phyloP scores from a whole-genome alignment of 2,113 vertebrate species.

The Copsychus sechellarum region DNA sequence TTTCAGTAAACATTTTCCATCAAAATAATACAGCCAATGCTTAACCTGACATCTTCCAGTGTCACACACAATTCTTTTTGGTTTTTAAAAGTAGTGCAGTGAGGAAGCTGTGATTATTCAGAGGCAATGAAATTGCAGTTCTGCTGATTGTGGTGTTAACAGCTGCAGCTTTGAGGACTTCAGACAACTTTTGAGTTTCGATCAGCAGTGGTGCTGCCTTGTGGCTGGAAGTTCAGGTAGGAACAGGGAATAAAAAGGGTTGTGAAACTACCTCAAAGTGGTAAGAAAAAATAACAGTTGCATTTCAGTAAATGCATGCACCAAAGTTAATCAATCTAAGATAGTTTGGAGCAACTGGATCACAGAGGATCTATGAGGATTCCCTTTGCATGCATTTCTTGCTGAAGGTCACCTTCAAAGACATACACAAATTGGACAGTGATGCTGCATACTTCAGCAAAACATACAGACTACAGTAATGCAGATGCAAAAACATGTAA shows the following conservation, averaged over 20 bases:
- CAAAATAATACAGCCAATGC: background rate
- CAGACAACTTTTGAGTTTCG: background rate
- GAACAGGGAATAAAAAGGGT: background rate
- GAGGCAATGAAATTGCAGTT: background rate
- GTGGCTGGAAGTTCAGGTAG: background rate
- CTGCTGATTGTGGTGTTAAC: background rate
- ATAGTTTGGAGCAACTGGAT: background rate
- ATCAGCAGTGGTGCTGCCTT: background rate
- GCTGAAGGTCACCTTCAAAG: background rate
- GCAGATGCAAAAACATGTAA: background rate
- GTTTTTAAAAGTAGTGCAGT: background rate
- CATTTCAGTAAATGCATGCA: background rate
- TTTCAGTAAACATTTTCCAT: slow-evolving; percentile 26
- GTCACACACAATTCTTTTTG: background rate
- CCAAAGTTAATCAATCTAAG: background rate
- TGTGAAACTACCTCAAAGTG: background rate
- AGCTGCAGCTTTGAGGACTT: background rate
- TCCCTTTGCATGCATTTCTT: background rate
- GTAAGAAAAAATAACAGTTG: background rate
- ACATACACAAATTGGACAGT: background rate
- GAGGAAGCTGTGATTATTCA: background rate
- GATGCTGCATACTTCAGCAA: background rate
- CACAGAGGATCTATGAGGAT: background rate
- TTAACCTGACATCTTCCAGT: background rate
- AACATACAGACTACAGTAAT: background rate